Base-by-base conservation (phyloP, 1,140 invertebrate genomes). In the Marisa cornuarietis region DNA sequence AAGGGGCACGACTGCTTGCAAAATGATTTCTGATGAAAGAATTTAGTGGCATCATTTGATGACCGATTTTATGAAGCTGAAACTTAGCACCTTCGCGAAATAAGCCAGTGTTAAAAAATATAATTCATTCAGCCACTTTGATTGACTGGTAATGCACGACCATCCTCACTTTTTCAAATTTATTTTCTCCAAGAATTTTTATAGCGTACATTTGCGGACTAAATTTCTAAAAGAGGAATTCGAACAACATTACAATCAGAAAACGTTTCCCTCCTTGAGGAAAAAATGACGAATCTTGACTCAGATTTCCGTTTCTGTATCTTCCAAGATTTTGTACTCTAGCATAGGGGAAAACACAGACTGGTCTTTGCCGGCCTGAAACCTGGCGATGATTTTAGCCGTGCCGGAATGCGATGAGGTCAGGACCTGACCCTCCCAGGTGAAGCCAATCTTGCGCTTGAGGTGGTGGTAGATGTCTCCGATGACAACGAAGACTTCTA, bases 401-500 rank as follows among this genome's bases (percentile, higher is more conserved):
- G 77, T 79, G n/a, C 65, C 65, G n/a, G 65, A 68, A 13, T 42
- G n/a, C n/a, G 11, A 13, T 11, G 65, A 16, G 18, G 88, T 90
- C 61, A 83, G 81, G 22, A 91, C 82, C 71, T 85, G 86, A 8
- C 85, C 87, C 79, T 91, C 89, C 88, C 89, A 91, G 0, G 87
- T 84, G 74, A 83, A 87, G 18, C 87, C 88, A 1, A 88, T 65
- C 76, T 87, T 89, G 65, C 86, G 62, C 62, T 89, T 87, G 49
- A 90, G 76, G 78, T 87, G 85, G 78, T 89, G 83, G 86, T 88
- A 90, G 20, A 85, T 81, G 22, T 88, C 87, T 14, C 85, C 87
- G 26, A 88, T 85, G 6, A 89, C 87, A 7, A 89, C 85, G 66
- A 88, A 88, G 61, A 89, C 87, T 75, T 90, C 90, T 22, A 86